Conservation (phyloP, 2,888 invertebrate genomes). For the Acronicta psi region DNA sequence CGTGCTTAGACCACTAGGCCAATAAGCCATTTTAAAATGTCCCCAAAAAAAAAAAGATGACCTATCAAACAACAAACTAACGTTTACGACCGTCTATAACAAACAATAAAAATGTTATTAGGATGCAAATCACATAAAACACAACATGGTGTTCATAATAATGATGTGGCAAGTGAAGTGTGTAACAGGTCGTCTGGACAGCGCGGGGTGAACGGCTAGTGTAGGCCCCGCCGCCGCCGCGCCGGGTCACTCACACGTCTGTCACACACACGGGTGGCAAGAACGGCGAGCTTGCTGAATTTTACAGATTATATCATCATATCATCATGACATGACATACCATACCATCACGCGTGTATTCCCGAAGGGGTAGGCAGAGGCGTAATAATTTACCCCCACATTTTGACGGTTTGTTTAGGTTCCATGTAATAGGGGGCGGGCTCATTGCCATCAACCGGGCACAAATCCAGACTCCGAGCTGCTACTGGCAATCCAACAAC, state of each 20-base stretch:
- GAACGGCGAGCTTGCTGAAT: slow-evolving; percentile 30
- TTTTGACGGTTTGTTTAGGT: no score
- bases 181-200: slow-evolving; percentile 83
- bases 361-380: no score
- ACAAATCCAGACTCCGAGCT: no score
- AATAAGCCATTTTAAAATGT: no score
- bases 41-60: no score
- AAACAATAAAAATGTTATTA: slow-evolving; percentile 35
- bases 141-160: slow-evolving; percentile 43
- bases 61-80: not conserved
- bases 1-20: no score
- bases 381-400: no score
- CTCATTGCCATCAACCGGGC: no score
- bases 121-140: slow-evolving; percentile 47
- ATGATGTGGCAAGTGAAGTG: slow-evolving; percentile 73
- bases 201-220: slow-evolving; percentile 82
- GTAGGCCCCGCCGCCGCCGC: slow-evolving; percentile 71
- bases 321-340: no score
- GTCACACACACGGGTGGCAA: slow-evolving; percentile 39
- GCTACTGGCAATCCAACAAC: no score
- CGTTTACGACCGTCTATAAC: slow-evolving; percentile 7
- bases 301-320: not conserved
- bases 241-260: slow-evolving; percentile 78
- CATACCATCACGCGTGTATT: no score
- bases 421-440: no score